These are phyloP conservation scores for Tauraco erythrolophus DNA, from an alignment of 2,113 vertebrate genomes.

Conservation along the genomic window DNA sequence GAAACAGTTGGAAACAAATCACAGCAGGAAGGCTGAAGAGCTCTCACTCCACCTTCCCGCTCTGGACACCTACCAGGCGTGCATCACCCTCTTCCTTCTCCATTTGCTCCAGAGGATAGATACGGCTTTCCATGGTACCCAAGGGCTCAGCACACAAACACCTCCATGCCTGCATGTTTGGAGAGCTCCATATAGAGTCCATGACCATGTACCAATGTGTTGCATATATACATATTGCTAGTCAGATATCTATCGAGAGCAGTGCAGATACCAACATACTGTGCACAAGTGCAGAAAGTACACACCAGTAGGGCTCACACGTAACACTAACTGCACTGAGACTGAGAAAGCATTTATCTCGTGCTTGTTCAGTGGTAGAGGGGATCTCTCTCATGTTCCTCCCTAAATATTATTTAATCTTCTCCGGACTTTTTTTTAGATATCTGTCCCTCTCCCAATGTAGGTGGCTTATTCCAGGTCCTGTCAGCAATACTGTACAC, in stretches of 20 bases:
- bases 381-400: accelerated
- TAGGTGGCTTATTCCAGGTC: neutral
- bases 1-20: neutral
- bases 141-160: neutral
- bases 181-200: neutral
- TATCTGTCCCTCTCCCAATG: neutral
- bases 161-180: accelerated
- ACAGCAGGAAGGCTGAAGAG: neutral
- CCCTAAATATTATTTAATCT: neutral
- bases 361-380: neutral
- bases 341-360: neutral
- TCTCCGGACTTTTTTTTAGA: neutral
- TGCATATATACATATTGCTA: neutral
- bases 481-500: neutral
- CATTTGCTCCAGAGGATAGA: neutral
- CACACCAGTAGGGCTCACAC: neutral
- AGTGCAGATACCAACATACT: neutral
- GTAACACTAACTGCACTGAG: no score
- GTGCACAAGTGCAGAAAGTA: accelerated
- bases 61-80: neutral
- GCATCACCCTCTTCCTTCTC: neutral
- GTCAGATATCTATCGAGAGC: neutral
- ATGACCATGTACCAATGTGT: accelerated
- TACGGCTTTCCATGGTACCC: neutral
- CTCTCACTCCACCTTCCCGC: neutral